Evolutionary conservation across 2,113 vertebrate genomes (phyloP), one percentile per base, ranked within the genome.

Genomic region (Salvator merianae): DNA sequence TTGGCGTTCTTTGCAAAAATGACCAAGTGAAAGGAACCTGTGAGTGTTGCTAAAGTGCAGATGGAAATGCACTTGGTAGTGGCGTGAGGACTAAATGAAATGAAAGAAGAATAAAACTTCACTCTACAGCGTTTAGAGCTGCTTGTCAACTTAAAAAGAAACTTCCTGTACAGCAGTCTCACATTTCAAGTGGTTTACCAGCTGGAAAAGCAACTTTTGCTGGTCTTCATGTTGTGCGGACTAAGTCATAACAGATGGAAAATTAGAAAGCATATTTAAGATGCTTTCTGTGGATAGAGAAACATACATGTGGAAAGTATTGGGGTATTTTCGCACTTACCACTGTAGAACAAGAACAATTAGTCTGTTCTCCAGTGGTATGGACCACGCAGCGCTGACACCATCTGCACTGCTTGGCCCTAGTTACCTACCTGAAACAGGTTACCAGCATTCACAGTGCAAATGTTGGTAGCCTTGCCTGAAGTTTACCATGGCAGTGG

Each of bases 191-290:
- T 0, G 2, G 26, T 91, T 92, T 91, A 91, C 85, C 94, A 95
- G 93, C 91, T 96, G 93, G 92, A 95, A 93, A 79, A 87, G 84
- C 89, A 93, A 91, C 73, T 63, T 81, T 79, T 71, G 88, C 84
- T 28, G 34, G 86, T 82, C 83, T 73, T 93, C 92, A 87, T 62
- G 76, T 86, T 89, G 91, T 84, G 88, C 66, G 91, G 85, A 85
- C 93, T 87, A 82, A 88, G 88, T 89, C 85, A 91, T 30, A 36
- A 90, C 88, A 89, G 91, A 91, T 92, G 87, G 90, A 93, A 95
- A 95, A 91, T 32, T 89, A 79, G 88, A 93, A 88, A 91, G 92
- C 82, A 86, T 85, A 89, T 78, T 91, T 94, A 95, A 92, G 77
- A 88, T 86, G 85, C 82, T 90, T 91, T 85, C 76, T 47, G 43